These are phyloP conservation scores for Phengaris alcon DNA, from an alignment of 2,888 invertebrate genomes.

Conservation along the genomic window DNA sequence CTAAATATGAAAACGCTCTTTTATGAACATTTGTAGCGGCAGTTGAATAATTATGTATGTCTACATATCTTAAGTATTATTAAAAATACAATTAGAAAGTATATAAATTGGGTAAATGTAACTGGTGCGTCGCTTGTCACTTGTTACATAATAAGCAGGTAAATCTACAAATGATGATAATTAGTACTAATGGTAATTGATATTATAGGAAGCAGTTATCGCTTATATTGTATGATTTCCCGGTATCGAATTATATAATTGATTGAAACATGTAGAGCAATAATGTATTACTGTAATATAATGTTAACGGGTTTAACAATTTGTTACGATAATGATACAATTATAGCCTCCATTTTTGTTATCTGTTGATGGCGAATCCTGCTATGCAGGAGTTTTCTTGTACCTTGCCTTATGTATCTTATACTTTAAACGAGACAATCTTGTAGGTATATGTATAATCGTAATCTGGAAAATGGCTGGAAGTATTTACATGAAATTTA, in stretches of 20 bases:
- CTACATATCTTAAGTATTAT: not conserved
- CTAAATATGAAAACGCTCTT: too few species aligned
- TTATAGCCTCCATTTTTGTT: not conserved
- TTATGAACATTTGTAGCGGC: too few species aligned
- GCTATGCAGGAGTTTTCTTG: not conserved
- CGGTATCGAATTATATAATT: constrained; percentile 13
- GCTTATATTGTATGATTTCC: constrained; percentile 14
- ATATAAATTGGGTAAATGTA: not conserved
- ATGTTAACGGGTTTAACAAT: not conserved
- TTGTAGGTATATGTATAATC: too few species aligned
- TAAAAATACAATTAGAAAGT: not conserved
- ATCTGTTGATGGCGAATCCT: not conserved
- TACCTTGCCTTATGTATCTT: not conserved
- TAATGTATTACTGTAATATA: constrained; percentile 2
- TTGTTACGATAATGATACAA: not conserved
- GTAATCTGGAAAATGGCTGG: too few species aligned
- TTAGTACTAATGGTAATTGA: not conserved
- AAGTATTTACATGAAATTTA: too few species aligned
- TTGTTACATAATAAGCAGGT: not conserved
- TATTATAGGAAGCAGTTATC: constrained; percentile 11
- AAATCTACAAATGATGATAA: not conserved
- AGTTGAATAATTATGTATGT: not conserved
- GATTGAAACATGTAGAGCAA: not conserved
- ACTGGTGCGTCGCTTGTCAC: not conserved
- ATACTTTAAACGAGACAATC: too few species aligned